Conservation (phyloP, 2,888 invertebrate genomes). For the Pocota personata region DNA sequence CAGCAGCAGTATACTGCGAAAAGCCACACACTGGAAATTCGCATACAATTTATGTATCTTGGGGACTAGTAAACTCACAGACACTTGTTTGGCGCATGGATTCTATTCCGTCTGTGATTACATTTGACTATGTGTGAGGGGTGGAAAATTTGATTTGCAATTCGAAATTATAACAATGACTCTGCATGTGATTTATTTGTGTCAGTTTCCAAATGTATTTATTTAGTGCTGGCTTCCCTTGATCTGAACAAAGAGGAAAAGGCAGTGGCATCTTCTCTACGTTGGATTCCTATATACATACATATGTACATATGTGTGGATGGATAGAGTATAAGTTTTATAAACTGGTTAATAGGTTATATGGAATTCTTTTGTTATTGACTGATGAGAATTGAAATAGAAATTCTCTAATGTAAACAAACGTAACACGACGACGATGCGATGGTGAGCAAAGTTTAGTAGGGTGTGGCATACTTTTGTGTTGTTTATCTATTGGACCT, state of each 20-base stretch:
- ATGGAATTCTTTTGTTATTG: constrained; percentile 44
- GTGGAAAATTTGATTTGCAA: constrained; percentile 50
- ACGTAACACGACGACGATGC: background rate
- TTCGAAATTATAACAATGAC: constrained; percentile 38
- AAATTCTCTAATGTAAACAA: constrained; percentile 43
- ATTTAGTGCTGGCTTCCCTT: constrained; percentile 6
- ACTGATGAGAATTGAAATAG: constrained; percentile 33
- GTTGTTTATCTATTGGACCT: background rate
- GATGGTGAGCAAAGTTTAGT: background rate
- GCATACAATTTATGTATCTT: constrained; percentile 1
- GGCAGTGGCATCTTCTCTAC: background rate
- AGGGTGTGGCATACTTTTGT: constrained; percentile 40
- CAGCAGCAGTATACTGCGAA: background rate
- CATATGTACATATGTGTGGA: too few relatives aligned
- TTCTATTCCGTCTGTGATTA: background rate
- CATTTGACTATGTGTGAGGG: constrained; percentile 1
- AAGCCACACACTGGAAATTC: constrained; percentile 26
- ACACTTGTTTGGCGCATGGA: constrained; percentile 33
- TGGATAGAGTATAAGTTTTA: background rate
- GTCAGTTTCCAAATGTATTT: constrained; percentile 33
- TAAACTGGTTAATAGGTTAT: constrained; percentile 41
- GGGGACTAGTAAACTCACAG: constrained; percentile 6
- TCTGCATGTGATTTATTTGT: constrained; percentile 40
- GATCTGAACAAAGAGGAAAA: background rate
- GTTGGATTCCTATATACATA: background rate